Base-by-base conservation (phyloP, 2,888 invertebrate genomes). In the Dorcus parallelipipedus region DNA sequence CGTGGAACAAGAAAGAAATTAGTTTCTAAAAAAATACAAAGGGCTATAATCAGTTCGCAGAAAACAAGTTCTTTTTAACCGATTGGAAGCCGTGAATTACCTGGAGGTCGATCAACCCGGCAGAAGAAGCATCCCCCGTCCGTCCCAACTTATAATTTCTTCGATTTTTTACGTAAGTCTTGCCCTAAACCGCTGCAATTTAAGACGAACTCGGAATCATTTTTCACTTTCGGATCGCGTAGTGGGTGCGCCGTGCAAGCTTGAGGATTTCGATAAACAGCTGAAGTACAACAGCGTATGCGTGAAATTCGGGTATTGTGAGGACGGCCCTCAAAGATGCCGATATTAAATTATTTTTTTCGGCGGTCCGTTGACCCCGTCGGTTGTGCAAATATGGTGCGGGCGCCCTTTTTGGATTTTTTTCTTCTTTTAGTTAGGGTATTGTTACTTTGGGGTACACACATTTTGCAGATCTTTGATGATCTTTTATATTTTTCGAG, bases 71-170 rank as follows among this genome's bases (percentile, higher is more conserved):
- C 51, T 23, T 45, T 45, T 45, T 58, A 54, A 55, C 45, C 38
- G 52, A 51, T 52, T 50, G 49, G 45, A 49, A 43, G 55, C 55
- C 52, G 55, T 38, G 41, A 50, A 58, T 56, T 63, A 63, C 63
- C 61, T 56, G 63, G 49, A 55, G 63, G 61, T 63, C 63, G 61
- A 55, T 63, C 60, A 63, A 63, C 63, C 63, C 63, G 63, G 63
- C 59, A 61, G 57, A 63, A 48, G 38, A 17, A 38, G 14, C 33
- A 38, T 33, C 23, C 26, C 26, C 23, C 38, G 47, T n/a, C 23
- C 38, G 50, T 39, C 50, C 33, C 50, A 50, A 39, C 38, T 17
- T 49, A 17, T 49, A 39, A 38, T 38, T 50, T 39, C 39, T 14
- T 33, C 26, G 26, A 33, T 33, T 33, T 33, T 33, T 33, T 33